Base-by-base conservation (phyloP, 2,888 invertebrate species). In the Callimorpha dominula region DNA sequence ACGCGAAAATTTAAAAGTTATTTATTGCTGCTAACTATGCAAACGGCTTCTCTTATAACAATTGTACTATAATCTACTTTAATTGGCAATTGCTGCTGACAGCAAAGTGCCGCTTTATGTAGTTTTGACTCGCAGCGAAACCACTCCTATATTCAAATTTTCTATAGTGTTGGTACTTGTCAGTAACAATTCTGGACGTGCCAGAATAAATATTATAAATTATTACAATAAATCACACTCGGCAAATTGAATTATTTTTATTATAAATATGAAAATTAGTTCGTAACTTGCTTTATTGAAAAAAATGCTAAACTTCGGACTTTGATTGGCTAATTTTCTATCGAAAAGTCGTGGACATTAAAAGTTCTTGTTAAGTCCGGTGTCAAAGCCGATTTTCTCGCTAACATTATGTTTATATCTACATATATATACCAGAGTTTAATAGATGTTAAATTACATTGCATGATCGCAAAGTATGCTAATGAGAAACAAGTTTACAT, bases 241-340 rank as follows among this genome's bases (percentile, higher is more conserved):
- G 43, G 43, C 43, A 9, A 9, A 46, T 46, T 9, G 3, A 46
- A 31, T 57, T 57, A n/a, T 54, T n/a, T 4, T 57, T 12, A 20
- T 57, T 57, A 15, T 43, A 46, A 77, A 83, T 81, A 71, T 74
- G 63, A 20, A 72, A 74, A 76, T 73, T n/a, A 71, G 67, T 70
- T 77, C 11, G n/a, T 65, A 82, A 79, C 74, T 84, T 6, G 17
- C 31, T 70, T 77, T 74, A 79, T 76, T 80, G 79, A 84, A 81
- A 67, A 81, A 65, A 50, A 71, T 77, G 72, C 72, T 70, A 79
- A 84, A 82, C 81, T 76, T 75, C 57, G 60, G 76, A 82, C 65
- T 87, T 85, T 85, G 85, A 86, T 86, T 85, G 84, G 81, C 71
- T 82, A 78, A 87, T 86, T 49, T 82, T 80, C 70, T 74, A 80